Conservation (phyloP, 1,140 invertebrate species). For the Drosophila sturtevanti region DNA sequence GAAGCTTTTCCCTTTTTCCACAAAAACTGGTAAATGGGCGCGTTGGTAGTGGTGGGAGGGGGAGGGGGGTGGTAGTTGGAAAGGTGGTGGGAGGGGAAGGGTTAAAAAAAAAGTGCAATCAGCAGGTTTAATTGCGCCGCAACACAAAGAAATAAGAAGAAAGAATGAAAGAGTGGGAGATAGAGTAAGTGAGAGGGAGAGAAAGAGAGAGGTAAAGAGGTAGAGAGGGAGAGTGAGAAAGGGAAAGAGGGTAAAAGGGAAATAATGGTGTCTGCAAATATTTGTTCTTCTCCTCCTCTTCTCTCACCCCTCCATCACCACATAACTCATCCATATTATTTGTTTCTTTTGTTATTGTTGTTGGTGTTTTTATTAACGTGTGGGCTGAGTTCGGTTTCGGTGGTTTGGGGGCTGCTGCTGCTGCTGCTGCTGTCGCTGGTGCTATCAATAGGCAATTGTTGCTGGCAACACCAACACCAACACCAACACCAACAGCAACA, state of each 20-base stretch:
- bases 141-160: slow-evolving; percentile 2
- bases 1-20: background rate
- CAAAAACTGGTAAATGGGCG: background rate
- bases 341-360: background rate
- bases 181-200: too few species aligned
- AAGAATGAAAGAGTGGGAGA: background rate
- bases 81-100: too few species aligned
- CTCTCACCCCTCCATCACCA: too few species aligned
- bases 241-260: background rate
- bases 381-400: slow-evolving; percentile 8
- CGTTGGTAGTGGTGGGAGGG: too few species aligned
- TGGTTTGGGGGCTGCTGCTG: background rate
- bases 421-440: background rate
- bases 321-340: background rate
- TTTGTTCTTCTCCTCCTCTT: background rate
- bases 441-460: slow-evolving; percentile 28
- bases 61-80: too few species aligned
- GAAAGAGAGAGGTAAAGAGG: too few species aligned
- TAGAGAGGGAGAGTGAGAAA: background rate
- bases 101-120: slow-evolving; percentile 4
- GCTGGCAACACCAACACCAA: background rate
- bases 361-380: slow-evolving; percentile 4
- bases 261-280: background rate
- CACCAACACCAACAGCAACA: background rate
- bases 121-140: slow-evolving; percentile 6